Conservation (phyloP, 2,113 vertebrate genomes). For the Pygoscelis adeliae region DNA sequence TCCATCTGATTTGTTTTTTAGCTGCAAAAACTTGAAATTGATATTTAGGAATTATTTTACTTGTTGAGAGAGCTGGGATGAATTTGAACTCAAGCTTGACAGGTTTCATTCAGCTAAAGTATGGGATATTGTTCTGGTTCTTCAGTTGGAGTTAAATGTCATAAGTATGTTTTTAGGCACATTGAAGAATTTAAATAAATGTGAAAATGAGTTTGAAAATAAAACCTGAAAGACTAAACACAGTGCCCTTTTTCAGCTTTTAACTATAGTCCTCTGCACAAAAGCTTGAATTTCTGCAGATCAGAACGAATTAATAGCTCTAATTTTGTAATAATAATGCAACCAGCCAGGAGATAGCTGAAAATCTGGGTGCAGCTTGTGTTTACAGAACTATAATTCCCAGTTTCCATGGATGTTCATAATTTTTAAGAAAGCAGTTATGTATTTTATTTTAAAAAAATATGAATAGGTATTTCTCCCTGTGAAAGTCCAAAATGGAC, state of each 20-base stretch:
- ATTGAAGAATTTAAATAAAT: neutral
- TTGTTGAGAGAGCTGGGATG: neutral
- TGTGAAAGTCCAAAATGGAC: neutral
- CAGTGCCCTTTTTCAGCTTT: neutral
- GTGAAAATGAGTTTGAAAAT: neutral
- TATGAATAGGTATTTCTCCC: neutral
- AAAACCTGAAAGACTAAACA: neutral
- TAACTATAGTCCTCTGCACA: neutral
- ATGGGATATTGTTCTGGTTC: neutral
- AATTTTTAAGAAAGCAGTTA: neutral
- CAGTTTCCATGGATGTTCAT: neutral
- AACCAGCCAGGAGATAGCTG: neutral
- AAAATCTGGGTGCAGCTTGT: neutral
- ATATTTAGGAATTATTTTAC: neutral
- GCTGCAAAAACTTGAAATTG: neutral
- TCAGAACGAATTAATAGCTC: neutral
- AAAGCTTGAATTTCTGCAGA: neutral
- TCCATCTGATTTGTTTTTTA: neutral
- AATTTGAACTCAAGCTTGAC: neutral
- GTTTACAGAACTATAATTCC: neutral
- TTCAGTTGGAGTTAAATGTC: neutral
- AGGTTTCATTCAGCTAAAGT: neutral
- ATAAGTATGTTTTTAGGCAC: neutral
- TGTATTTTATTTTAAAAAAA: neutral
- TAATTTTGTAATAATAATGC: neutral